Conservation (phyloP, 2,888 invertebrate species). For the Tetanocera ferruginea region DNA sequence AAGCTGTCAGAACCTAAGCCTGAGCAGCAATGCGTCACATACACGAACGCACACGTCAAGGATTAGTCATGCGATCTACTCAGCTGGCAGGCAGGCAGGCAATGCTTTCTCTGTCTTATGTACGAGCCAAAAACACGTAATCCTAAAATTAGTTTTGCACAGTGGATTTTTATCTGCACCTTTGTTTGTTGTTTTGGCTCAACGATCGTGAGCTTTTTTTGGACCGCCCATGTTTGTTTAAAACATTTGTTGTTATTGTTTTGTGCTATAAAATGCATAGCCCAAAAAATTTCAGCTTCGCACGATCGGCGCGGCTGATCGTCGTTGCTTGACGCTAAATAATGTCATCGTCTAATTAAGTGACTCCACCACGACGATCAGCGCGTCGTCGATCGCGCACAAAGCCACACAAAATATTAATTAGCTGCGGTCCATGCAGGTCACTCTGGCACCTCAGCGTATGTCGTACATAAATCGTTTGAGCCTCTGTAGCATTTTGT, state of each 20-base stretch:
- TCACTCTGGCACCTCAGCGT: slow-evolving; percentile 29
- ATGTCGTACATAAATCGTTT: slow-evolving; percentile 38
- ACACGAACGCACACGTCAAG: slow-evolving; percentile 16
- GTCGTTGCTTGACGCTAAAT: slow-evolving; percentile 42
- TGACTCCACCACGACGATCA: slow-evolving; percentile 17
- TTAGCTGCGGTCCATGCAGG: slow-evolving; percentile 24
- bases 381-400: background rate
- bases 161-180: slow-evolving; percentile 16
- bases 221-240: slow-evolving; percentile 26
- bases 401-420: slow-evolving; percentile 26
- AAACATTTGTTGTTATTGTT: background rate
- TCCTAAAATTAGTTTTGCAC: slow-evolving; percentile 49
- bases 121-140: slow-evolving; percentile 49
- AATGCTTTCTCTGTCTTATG: slow-evolving; percentile 7
- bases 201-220: background rate
- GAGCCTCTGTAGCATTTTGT: background rate
- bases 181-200: background rate
- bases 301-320: slow-evolving; percentile 42
- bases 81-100: background rate
- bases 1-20: background rate
- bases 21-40: background rate
- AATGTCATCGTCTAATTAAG: slow-evolving; percentile 47
- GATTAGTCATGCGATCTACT: slow-evolving; percentile 47
- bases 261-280: background rate
- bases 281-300: slow-evolving; percentile 36